Base-by-base conservation (phyloP, 2,797 vertebrate genomes). In the Thunnus albacares region DNA sequence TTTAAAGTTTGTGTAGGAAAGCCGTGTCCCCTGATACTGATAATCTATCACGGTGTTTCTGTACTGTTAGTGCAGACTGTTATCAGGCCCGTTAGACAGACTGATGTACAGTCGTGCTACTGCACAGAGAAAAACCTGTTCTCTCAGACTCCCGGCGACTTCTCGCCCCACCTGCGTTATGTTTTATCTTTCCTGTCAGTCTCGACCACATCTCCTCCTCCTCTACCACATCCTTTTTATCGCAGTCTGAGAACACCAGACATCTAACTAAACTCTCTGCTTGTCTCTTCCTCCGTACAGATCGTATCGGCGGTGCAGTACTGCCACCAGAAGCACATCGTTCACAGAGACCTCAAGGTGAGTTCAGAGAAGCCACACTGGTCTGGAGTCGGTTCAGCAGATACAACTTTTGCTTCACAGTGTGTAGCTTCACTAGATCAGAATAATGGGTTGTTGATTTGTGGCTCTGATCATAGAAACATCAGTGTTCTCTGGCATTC, bases 291-390 rank as follows among this genome's bases (percentile, higher is more conserved):
- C 86, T 90, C 77, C 28, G 6, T 92, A 35, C 89, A 99, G 98
- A 99, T 99, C 26, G 98, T 99, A 55, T 99, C 98, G 76, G 98
- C 98, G 66, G 98, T 99, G 93, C 98, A 99, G 93, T 99, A 99
- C 94, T 99, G 98, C 91, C 98, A 99, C 93, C 98, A 99, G 92
- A 99, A 99, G 93, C 97, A 96, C 93, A 99, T 99, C 66, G 98
- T 99, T 88, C 98, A 99, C 91, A 94, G 98, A 95, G 98, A 99
- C 95, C 97, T 99, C 83, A 99, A 99, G 97, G 98, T 99, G 93
- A 95, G 96, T 87, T 76, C 70, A 68, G 4, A 67, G 22, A 14
- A 35, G 33, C 51, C 52, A 1, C 65, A 0, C 10, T 18, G 22
- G 14, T 26, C 28, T 47, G 20, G 18, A 49, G 17, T 75, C 41